phyloP scores from a whole-genome alignment of 2,888 invertebrate species.

The Elgonia sp. region DNA sequence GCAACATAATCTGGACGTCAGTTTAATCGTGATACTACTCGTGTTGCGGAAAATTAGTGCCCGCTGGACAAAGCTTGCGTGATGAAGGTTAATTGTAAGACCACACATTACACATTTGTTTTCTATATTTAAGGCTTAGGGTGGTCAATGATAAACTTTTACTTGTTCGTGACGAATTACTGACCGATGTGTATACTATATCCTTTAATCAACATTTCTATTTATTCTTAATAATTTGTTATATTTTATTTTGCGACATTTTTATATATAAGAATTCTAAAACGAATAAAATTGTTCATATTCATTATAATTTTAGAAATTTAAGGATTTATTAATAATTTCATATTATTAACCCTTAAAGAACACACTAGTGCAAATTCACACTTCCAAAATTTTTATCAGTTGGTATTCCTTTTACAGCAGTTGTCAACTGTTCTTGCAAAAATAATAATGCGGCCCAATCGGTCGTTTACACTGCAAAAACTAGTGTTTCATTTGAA shows the following conservation, averaged over 20 bases:
- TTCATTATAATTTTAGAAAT: too few species aligned
- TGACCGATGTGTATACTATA: constrained; percentile 70
- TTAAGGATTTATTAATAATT: too few species aligned
- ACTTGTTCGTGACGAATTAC: constrained; percentile 64
- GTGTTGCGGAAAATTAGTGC: constrained; percentile 42
- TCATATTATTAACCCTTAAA: too few species aligned
- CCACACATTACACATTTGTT: constrained; percentile 53
- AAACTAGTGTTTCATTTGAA: too few species aligned
- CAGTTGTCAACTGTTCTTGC: too few species aligned
- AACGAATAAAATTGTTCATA: too few species aligned
- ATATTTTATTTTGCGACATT: constrained; percentile 8
- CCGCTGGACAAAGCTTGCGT: constrained; percentile 58
- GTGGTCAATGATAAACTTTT: constrained; percentile 74
- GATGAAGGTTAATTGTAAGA: constrained; percentile 70
- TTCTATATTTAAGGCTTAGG: constrained; percentile 62
- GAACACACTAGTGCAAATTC: too few species aligned
- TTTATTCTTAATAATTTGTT: constrained; percentile 10
- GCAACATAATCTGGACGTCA: constrained; percentile 43
- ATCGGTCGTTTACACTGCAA: too few species aligned
- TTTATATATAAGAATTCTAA: neutral
- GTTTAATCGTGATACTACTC: constrained; percentile 47
- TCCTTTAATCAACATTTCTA: constrained; percentile 78
- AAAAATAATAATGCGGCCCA: too few species aligned
- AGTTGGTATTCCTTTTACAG: too few species aligned
- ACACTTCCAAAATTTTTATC: too few species aligned